phyloP scores from a whole-genome alignment of 2,888 invertebrate genomes.

The Petrolisthes manimaculis region DNA sequence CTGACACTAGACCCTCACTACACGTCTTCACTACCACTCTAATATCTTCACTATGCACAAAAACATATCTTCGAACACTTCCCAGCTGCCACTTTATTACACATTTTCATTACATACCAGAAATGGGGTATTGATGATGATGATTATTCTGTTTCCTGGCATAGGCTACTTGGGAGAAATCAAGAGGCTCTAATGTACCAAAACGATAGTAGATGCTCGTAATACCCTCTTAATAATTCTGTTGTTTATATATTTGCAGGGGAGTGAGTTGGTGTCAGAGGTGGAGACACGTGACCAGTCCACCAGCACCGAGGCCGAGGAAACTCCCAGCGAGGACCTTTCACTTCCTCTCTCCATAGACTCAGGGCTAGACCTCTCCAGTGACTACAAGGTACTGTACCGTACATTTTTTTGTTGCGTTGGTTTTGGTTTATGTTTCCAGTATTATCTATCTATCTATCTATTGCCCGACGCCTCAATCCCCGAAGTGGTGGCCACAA shows the following conservation, averaged over 20 bases:
- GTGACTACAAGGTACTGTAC: conserved; percentile 58
- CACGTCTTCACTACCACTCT: too few species aligned
- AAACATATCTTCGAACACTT: too few species aligned
- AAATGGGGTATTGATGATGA: background rate
- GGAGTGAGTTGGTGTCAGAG: conserved; percentile 18
- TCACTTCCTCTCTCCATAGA: conserved; percentile 65
- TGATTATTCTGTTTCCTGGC: background rate
- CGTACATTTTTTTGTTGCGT: too few species aligned
- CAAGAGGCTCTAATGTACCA: too few species aligned
- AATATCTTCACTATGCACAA: background rate
- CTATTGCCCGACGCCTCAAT: too few species aligned
- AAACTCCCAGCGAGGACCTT: conserved; percentile 55
- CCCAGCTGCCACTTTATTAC: background rate
- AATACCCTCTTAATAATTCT: too few species aligned
- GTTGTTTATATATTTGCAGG: conserved; percentile 19
- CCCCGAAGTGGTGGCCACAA: too few species aligned
- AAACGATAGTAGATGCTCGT: background rate
- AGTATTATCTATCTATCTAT: too few species aligned
- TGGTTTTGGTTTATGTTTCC: too few species aligned
- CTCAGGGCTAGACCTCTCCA: conserved; percentile 64
- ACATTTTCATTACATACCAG: background rate
- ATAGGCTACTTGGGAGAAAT: background rate
- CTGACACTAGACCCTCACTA: too few species aligned
- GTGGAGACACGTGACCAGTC: conserved; percentile 45
- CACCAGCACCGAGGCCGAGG: conserved; percentile 36